phyloP scores from a whole-genome alignment of 1,140 invertebrate genomes.

The Liolophura sinensis region DNA sequence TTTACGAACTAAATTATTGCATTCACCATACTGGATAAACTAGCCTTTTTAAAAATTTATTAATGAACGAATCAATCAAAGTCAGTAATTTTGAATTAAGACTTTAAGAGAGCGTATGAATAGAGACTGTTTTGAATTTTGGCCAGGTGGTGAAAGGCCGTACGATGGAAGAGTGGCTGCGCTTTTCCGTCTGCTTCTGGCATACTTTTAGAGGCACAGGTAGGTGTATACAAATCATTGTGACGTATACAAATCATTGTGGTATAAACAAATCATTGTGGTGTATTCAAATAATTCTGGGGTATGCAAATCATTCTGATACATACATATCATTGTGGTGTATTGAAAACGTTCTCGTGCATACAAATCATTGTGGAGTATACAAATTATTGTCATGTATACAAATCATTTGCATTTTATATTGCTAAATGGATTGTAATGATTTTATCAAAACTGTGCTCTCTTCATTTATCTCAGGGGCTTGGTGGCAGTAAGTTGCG shows the following conservation, averaged over 20 bases:
- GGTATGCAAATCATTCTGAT: background rate
- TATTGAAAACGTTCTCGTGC: too few relatives aligned
- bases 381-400: too few relatives aligned
- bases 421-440: too few relatives aligned
- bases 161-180: conserved; percentile 72
- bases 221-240: conserved; percentile 21
- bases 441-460: too few relatives aligned
- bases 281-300: background rate
- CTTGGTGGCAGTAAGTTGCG: too few relatives aligned
- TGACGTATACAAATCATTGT: background rate
- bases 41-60: background rate
- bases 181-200: conserved; percentile 65
- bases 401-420: too few relatives aligned
- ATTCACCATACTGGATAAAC: background rate
- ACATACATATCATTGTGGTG: too few relatives aligned
- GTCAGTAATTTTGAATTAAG: background rate
- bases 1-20: background rate
- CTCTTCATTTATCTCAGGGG: too few relatives aligned
- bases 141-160: conserved; percentile 53
- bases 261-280: background rate
- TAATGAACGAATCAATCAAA: conserved; percentile 1
- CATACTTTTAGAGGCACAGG: conserved; percentile 62
- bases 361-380: too few relatives aligned
- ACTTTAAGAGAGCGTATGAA: background rate
- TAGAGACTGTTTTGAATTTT: background rate